A percentile compares a stretch with the other conserved stretches of the same genome.
These are phyloP conservation scores for Agrilus cyanescens DNA, from an alignment of 2,888 invertebrate species.

Conservation along the genomic window DNA sequence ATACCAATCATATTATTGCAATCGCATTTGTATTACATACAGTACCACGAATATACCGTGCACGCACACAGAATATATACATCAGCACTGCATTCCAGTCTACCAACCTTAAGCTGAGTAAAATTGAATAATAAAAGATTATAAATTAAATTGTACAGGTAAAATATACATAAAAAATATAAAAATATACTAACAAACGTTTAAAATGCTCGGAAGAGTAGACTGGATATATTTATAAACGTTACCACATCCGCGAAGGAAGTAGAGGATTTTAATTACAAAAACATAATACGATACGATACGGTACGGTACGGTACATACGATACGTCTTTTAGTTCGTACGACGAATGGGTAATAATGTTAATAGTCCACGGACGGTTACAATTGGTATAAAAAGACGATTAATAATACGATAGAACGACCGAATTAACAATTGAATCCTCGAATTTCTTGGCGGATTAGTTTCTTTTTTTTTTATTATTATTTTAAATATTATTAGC, in stretches of 20 bases:
- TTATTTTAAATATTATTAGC: conserved; percentile 1
- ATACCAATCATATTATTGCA: conserved; percentile 39
- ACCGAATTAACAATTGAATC: conserved; percentile 15
- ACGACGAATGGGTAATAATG: neutral
- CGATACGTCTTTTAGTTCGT: conserved; percentile 1
- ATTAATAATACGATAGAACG: conserved; percentile 10
- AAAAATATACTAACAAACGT: conserved; percentile 8
- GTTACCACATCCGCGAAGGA: conserved; percentile 16
- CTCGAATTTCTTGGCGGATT: conserved; percentile 23
- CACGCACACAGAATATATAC: conserved; percentile 33
- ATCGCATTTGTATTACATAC: conserved; percentile 38
- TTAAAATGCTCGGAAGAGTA: conserved; percentile 4
- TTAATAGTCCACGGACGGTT: conserved; percentile 29
- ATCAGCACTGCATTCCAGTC: conserved; percentile 16
- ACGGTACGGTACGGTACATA: conserved; percentile 1
- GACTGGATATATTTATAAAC: conserved; percentile 11
- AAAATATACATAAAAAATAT: conserved; percentile 8
- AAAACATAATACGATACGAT: conserved; percentile 9
- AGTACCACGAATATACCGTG: conserved; percentile 37
- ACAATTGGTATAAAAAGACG: conserved; percentile 28
- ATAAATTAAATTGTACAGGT: conserved; percentile 4
- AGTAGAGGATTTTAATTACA: conserved; percentile 18
- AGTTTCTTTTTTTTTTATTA: conserved; percentile 8
- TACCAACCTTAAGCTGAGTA: conserved; percentile 10
- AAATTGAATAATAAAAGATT: conserved; percentile 11